Percentiles rank a stretch among this genome's conserved stretches.
Evolutionary conservation across 2,113 vertebrate species (phyloP).

Genomic region (Ovibos moschatus): DNA sequence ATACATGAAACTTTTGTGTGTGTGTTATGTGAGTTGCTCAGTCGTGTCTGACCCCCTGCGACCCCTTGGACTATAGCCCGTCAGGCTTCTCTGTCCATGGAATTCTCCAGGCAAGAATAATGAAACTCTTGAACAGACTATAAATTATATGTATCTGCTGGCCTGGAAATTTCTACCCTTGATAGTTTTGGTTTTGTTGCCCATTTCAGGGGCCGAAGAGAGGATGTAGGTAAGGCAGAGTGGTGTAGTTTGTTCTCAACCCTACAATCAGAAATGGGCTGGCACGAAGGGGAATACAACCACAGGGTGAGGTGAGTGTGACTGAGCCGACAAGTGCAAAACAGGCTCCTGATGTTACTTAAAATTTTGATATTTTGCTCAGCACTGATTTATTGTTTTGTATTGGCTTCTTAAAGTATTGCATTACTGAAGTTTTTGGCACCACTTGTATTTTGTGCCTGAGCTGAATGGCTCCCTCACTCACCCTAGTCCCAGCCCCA

Average conservation of each 20-base stretch:
- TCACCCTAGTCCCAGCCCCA: neutral
- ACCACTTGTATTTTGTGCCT: neutral
- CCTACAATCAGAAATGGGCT: neutral
- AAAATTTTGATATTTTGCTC: neutral
- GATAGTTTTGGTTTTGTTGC: conserved; percentile 24
- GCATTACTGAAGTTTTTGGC: neutral
- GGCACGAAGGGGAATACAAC: neutral
- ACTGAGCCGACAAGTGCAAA: neutral
- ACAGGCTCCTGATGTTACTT: neutral
- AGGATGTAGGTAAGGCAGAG: neutral
- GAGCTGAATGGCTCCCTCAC: neutral
- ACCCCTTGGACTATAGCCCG: neutral
- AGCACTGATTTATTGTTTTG: neutral
- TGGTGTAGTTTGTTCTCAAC: neutral
- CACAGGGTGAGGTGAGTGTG: neutral
- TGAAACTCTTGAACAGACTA: conserved; percentile 16
- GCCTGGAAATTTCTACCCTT: neutral
- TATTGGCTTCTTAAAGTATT: neutral
- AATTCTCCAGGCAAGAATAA: neutral
- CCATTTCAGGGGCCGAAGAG: neutral
- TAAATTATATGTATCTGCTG: neutral
- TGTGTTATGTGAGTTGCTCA: neutral
- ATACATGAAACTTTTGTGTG: neutral
- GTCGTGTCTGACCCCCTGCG: neutral
- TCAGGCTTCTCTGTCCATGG: neutral